Base-by-base conservation (phyloP, 1,140 invertebrate species). In the Episyrphus balteatus region DNA sequence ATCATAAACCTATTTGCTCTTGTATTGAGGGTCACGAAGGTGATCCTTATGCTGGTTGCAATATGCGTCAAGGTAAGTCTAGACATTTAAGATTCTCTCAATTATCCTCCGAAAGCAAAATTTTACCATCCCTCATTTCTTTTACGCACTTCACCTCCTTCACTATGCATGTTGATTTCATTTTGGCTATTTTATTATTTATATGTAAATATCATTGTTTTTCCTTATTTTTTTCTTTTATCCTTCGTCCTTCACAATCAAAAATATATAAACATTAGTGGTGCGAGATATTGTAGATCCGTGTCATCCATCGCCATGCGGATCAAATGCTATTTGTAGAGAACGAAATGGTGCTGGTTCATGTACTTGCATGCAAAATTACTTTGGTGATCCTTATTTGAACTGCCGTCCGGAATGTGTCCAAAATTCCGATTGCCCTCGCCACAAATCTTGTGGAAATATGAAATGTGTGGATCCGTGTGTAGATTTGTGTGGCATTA, bases 381-480 rank as follows among this genome's bases (percentile, higher is more conserved):
- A 87, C 67, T 79, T 78, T 54, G 88, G 88, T 42, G 86, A 92
- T 73, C 86, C 88, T 3, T 87, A 90, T 54, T 71, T 77, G 47
- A 82, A 84, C 40, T 88, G 86, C 62, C 75, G 83, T 58, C 84
- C 84, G 13, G 84, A 88, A 71, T 89, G 86, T 63, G 75, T 86
- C n/a, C 80, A 85, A 59, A 88, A 87, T 59, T 79, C 77, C 21
- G 85, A 88, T 59, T 92, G 88, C 70, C 66, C 77, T 34, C 73
- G 71, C 48, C 75, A 78, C 54, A 81, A 79, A 68, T 82, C 86
- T 46, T 92, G 88, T 64, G 76, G 83, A 30, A 84, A 82, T 59
- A 86, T 85, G 65, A 88, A 87, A 69, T 92, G 88, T 64, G 73
- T 76, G 54, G 79, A 90, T 69, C 86, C 86, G 14, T 92, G 88